Percentiles rank a stretch among this genome's conserved stretches.
phyloP scores from a whole-genome alignment of 2,113 vertebrate genomes.

The Clarias macrocephalus region DNA sequence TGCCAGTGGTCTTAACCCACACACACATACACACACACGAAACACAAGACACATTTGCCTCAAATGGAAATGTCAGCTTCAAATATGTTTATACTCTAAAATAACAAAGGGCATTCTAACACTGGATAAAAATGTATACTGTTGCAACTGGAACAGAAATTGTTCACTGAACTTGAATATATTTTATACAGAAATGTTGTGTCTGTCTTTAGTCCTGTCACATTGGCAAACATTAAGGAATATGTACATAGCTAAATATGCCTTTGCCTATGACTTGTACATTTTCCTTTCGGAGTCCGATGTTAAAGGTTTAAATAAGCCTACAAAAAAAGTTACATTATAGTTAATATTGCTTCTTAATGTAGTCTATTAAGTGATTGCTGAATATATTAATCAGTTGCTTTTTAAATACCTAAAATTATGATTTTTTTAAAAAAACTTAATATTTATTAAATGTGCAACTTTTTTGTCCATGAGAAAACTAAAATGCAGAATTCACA shows the following conservation, averaged over 20 bases:
- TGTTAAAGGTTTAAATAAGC: constrained; percentile 12
- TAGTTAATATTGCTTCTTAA: constrained; percentile 50
- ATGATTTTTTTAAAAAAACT: constrained; percentile 71
- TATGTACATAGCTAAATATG: constrained; percentile 26
- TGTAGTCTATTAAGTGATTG: constrained; percentile 59
- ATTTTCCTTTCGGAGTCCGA: constrained; percentile 22
- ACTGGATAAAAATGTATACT: background rate
- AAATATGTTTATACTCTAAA: constrained; percentile 7
- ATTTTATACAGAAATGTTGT: constrained; percentile 13
- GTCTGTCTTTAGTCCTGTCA: background rate
- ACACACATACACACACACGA: background rate
- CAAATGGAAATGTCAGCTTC: constrained; percentile 1
- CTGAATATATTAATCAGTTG: constrained; percentile 50
- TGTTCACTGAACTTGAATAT: constrained; percentile 51
- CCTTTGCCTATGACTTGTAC: constrained; percentile 60
- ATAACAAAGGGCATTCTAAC: constrained; percentile 7
- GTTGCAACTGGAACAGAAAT: constrained; percentile 36
- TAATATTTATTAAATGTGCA: constrained; percentile 74
- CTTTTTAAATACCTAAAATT: constrained; percentile 57
- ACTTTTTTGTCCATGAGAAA: constrained; percentile 42
- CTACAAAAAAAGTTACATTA: constrained; percentile 44
- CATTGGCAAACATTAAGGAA: background rate
- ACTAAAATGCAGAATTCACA: background rate
- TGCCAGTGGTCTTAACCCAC: constrained; percentile 87
- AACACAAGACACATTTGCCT: background rate